Evolutionary conservation across 1,140 invertebrate species (phyloP).

Genomic region (Tribolium madens): DNA sequence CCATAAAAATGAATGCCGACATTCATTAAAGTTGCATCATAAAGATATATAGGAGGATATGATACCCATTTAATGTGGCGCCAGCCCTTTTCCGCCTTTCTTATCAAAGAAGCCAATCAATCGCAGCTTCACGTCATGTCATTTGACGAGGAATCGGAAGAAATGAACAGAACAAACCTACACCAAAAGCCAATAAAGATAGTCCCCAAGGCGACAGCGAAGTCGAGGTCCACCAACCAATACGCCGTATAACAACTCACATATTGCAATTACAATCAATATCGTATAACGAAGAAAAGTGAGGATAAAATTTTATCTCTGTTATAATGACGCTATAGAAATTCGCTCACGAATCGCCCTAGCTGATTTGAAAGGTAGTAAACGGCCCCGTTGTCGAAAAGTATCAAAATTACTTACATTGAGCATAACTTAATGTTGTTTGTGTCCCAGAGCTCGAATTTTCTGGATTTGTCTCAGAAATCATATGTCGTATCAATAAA

Average conservation of each 20-base stretch:
- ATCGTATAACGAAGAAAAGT: constrained; percentile 10
- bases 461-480: background rate
- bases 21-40: constrained; percentile 39
- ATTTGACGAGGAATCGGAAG: constrained; percentile 44
- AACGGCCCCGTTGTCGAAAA: background rate
- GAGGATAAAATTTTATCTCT: constrained; percentile 23
- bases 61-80: constrained; percentile 42
- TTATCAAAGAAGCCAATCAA: constrained; percentile 45
- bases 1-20: constrained; percentile 13
- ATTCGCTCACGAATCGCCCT: background rate
- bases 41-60: constrained; percentile 21
- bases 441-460: background rate
- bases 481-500: background rate
- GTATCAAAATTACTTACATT: background rate
- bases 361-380: background rate
- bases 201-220: constrained; percentile 42
- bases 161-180: constrained; percentile 44
- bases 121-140: constrained; percentile 41
- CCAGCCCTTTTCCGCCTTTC: constrained; percentile 33
- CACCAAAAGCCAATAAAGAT: constrained; percentile 46
- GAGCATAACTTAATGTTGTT: background rate
- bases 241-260: constrained; percentile 34
- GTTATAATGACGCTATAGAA: background rate
- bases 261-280: constrained; percentile 44
- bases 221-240: constrained; percentile 35